A percentile compares a stretch with the other conserved stretches of the same genome.
phyloP scores from a whole-genome alignment of 1,140 invertebrate species.

The Antheraea mylitta region DNA sequence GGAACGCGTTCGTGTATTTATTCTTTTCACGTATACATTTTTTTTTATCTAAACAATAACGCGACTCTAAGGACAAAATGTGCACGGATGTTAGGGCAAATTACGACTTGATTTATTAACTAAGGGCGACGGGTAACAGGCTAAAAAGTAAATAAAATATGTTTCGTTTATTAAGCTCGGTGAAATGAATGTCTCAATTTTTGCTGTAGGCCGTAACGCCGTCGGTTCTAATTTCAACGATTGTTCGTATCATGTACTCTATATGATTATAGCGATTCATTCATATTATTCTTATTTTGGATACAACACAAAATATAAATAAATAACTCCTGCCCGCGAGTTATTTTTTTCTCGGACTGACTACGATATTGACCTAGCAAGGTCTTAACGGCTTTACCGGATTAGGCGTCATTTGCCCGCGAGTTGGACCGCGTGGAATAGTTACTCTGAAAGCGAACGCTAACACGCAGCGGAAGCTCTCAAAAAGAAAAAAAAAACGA shows the following conservation, averaged over 20 bases:
- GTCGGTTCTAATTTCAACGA: neutral
- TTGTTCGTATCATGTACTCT: neutral
- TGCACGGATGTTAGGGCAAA: neutral
- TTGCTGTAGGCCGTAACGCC: neutral
- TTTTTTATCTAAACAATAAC: neutral
- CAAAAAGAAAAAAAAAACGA: too few relatives aligned
- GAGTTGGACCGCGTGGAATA: too few relatives aligned
- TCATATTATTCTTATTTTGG: neutral
- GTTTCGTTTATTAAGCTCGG: neutral
- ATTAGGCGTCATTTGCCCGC: too few relatives aligned
- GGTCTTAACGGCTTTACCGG: too few relatives aligned
- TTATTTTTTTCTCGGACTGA: too few relatives aligned
- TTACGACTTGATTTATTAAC: neutral
- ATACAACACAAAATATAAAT: neutral
- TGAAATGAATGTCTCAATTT: neutral
- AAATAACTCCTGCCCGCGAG: too few relatives aligned
- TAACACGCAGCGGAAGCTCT: too few relatives aligned
- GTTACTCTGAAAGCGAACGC: too few relatives aligned
- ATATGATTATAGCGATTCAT: neutral
- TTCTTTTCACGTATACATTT: constrained; percentile 1
- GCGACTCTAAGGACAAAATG: neutral
- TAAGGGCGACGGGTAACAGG: neutral
- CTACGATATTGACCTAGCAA: too few relatives aligned
- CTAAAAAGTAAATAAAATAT: neutral
- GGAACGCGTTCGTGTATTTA: constrained; percentile 16